phyloP scores from a whole-genome alignment of 2,888 invertebrate genomes.

The Rhyacophila evoluta region DNA sequence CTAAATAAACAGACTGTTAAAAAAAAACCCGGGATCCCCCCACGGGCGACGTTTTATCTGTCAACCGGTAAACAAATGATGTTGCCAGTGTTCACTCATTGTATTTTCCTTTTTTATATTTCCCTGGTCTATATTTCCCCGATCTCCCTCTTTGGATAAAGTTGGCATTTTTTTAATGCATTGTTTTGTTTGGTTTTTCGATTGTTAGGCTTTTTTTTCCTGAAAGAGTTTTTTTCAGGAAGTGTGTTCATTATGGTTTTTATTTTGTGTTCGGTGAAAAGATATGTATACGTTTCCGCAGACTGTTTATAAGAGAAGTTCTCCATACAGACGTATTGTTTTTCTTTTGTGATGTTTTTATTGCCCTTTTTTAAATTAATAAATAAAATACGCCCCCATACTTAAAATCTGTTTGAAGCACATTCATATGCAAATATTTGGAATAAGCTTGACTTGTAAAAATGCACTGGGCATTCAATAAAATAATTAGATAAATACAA shows the following conservation, averaged over 20 bases:
- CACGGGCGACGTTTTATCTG: constrained; percentile 35
- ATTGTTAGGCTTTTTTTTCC: not conserved
- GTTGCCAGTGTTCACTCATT: constrained; percentile 40
- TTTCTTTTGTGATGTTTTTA: not conserved
- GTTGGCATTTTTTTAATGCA: not conserved
- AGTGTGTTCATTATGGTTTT: constrained; percentile 30
- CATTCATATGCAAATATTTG: no score
- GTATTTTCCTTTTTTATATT: constrained; percentile 27
- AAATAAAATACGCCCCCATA: not conserved
- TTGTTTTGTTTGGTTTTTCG: constrained; percentile 11
- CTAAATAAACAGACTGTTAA: constrained; percentile 30
- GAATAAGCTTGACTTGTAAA: no score
- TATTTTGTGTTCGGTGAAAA: not conserved
- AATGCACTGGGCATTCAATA: no score
- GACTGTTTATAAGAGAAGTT: not conserved
- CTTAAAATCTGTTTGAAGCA: no score
- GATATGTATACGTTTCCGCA: not conserved
- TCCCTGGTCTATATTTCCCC: not conserved
- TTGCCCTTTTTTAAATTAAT: no score
- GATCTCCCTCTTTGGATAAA: not conserved
- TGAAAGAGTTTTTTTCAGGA: constrained; percentile 30
- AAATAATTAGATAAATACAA: no score
- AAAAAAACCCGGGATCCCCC: constrained; percentile 16
- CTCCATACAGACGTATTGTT: not conserved
- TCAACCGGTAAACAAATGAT: constrained; percentile 33